Conservation (phyloP, 2,797 vertebrate genomes). For the Erpetoichthys calabaricus region DNA sequence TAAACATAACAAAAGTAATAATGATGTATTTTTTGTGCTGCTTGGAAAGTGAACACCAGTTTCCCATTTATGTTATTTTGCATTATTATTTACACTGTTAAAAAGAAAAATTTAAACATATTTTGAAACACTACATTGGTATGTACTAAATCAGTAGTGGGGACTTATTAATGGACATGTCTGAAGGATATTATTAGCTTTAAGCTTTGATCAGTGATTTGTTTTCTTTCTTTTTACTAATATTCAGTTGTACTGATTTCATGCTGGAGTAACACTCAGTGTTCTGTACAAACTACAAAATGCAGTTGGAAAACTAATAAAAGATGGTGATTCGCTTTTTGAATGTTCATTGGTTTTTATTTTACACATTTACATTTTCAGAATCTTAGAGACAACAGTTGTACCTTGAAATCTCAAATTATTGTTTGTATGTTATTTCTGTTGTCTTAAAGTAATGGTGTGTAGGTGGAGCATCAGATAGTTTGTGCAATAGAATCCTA, state of each 20-base stretch:
- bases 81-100: too few relatives aligned
- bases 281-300: slow-evolving; percentile 84
- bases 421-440: too few relatives aligned
- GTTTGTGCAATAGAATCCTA: too few relatives aligned
- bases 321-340: slow-evolving; percentile 42
- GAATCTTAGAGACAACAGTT: too few relatives aligned
- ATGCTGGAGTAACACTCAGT: slow-evolving; percentile 58
- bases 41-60: slow-evolving; percentile 44
- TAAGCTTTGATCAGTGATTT: slow-evolving; percentile 31
- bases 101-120: not conserved
- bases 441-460: too few relatives aligned
- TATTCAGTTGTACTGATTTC: slow-evolving; percentile 21
- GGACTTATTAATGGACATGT: slow-evolving; percentile 37
- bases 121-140: slow-evolving; percentile 35
- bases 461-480: too few relatives aligned
- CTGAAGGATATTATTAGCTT: slow-evolving; percentile 34
- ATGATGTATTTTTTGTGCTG: slow-evolving; percentile 25
- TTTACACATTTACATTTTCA: too few relatives aligned
- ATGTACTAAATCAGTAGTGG: too few relatives aligned
- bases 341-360: not conserved
- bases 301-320: slow-evolving; percentile 79
- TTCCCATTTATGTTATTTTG: slow-evolving; percentile 34
- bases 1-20: slow-evolving; percentile 8
- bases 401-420: too few relatives aligned
- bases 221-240: slow-evolving; percentile 48